A percentile compares a stretch with the other conserved stretches of the same genome.
Evolutionary conservation across 2,113 vertebrate genomes (phyloP).

Genomic region (Setophaga petechia): DNA sequence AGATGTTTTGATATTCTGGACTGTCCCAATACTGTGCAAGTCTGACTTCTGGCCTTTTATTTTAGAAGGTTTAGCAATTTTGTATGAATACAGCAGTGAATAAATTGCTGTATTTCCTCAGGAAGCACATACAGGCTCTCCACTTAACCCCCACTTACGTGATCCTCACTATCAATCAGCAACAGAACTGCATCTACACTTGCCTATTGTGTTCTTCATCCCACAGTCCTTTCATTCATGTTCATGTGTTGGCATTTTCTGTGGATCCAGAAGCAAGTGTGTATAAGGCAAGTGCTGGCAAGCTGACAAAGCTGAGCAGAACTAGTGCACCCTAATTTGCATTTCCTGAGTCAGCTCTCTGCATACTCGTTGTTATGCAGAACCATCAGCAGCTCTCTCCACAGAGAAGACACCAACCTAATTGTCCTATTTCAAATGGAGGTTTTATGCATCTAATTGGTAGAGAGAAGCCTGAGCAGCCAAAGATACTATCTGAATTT

Average conservation of each 20-base stretch:
- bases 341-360: neutral
- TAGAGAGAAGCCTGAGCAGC: neutral
- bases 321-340: neutral
- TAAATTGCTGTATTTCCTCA: neutral
- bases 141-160: accelerated
- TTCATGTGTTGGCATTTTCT: neutral
- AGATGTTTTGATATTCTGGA: neutral
- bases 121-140: neutral
- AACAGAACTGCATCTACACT: neutral
- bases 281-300: neutral
- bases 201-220: neutral
- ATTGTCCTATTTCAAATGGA: neutral
- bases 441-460: neutral
- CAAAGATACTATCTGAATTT: neutral
- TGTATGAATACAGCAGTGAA: neutral
- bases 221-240: neutral
- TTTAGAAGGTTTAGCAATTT: neutral
- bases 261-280: accelerated
- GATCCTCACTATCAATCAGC: neutral
- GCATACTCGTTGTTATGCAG: neutral
- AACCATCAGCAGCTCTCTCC: neutral
- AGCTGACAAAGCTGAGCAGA: neutral
- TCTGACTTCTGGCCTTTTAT: neutral
- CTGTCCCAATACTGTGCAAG: neutral
- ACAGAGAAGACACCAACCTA: neutral